Evolutionary conservation across 2,113 vertebrate species (phyloP), one percentile per base, ranked within the genome.

Genomic region (Tragelaphus imberbis): DNA sequence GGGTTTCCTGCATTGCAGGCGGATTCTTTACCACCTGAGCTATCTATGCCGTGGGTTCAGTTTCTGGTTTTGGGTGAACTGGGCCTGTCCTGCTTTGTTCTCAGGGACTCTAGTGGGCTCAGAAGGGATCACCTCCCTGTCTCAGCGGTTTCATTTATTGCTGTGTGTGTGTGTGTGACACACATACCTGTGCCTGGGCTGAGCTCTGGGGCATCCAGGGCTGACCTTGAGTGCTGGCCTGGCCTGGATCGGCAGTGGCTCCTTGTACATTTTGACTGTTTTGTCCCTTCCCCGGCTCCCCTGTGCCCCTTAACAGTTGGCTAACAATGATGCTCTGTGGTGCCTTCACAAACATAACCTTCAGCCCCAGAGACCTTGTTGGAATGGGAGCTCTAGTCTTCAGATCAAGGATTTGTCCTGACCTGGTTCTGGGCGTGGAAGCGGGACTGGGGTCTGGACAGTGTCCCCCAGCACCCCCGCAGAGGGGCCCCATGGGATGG

Each of bases 191-290:
- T 88, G 96, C 55, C 30, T 2, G 13, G 40, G 81, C 51, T 56
- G 65, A 28, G 7, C 28, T 4, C 49, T 28, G 58, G 28, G 36
- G 25, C 19, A 4, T n/a, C 49, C 15, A 23, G 2, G 59, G 2
- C n/a, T 17, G 47, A 17, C 84, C 55, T 40, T 11, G 13, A 8
- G 19, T 23, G 27, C 30, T 55, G 63, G 44, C 36, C 1, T 49
- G 44, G 44, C 17, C 1, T 1, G 8, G 14, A 27, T 40, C 2
- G 1, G 53, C 61, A 7, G 6, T 15, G 36, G 33, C 4, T 0
- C 3, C 23, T 59, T 4, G 28, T 3, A 0, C 5, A 0, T 2
- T 3, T 23, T 19, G 10, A 19, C 25, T 27, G 23, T 19, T 13
- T 2, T 23, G 25, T 44, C 44, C 7, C 56, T 49, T 8, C 0